Base-by-base conservation (phyloP, 2,888 invertebrate genomes). In the Macrosiphum euphorbiae region DNA sequence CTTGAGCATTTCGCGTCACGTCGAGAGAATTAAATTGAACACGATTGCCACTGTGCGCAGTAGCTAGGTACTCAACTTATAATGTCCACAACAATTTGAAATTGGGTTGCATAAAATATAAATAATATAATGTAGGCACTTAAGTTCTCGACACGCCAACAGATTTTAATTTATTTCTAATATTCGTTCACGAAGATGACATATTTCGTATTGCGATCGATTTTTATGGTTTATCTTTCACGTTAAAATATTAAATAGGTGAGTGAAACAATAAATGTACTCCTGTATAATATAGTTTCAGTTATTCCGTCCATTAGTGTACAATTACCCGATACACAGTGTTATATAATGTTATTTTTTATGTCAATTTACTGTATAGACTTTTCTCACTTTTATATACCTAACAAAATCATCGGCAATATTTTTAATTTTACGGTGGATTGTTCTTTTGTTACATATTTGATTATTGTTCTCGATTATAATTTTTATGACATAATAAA, bases 371-470 rank as follows among this genome's bases (percentile, higher is more conserved):
- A 35, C 24, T n/a, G n/a, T 78, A 35, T 20, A 20, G 7, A 16
- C 16, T 78, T 20, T 78, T 78, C 8, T 35, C 8, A 78, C 35
- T 35, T 35, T 78, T 20, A 7, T 20, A 35, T 8, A n/a, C n/a
- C n/a, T n/a, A 35, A 26, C 20, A 78, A 78, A 78, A 35, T 35
- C 35, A 3, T 78, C 8, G 20, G 3, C 24, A 24, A 16, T 67
- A 67, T 67, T 67, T 67, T 16, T 35, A 78, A 78, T 78, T 78
- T 78, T 78, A 78, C 11, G 8, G 20, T 41, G 78, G 20, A 78
- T 20, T 78, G 78, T 10, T 88, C 44, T 58, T 89, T 88, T 89
- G 89, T 89, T 28, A 89, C 89, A 26, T 8, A 44, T 58, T 89
- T 44, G 26, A 58, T 89, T 44, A 89, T 44, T 89, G 78, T 35